A percentile compares a stretch with the other conserved stretches of the same genome.
Evolutionary conservation across 2,113 vertebrate species (phyloP).

Genomic region (Mellivora capensis): DNA sequence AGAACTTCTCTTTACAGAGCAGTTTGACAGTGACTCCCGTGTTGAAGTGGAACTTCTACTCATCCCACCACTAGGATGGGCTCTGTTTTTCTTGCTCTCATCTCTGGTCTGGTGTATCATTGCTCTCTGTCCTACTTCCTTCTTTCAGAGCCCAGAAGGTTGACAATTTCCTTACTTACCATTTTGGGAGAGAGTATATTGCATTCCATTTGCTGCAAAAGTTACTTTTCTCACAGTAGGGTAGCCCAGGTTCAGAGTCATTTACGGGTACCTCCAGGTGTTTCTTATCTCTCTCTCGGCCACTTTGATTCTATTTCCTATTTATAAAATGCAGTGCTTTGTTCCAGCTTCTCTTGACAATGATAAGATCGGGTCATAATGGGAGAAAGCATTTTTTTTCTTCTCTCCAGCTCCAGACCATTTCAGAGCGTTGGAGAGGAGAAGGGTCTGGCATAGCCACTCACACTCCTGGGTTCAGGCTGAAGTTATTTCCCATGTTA

Average conservation of each 20-base stretch:
- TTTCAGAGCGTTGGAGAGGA: neutral
- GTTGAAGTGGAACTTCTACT: neutral
- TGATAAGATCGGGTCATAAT: neutral
- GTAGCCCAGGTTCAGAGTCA: neutral
- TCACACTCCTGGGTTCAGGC: neutral
- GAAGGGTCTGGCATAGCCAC: neutral
- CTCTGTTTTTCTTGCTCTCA: neutral
- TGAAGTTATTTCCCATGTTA: neutral
- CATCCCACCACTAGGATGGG: accelerated
- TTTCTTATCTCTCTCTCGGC: neutral
- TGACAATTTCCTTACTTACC: neutral
- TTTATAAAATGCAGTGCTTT: neutral
- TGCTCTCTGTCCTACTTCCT: neutral
- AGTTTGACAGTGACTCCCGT: neutral
- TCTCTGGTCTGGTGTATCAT: neutral
- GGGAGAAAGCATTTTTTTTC: neutral
- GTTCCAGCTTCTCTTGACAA: neutral
- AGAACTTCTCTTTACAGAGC: neutral
- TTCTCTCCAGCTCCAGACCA: neutral
- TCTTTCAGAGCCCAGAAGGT: neutral
- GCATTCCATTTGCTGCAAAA: neutral
- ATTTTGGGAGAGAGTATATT: neutral
- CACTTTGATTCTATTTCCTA: neutral
- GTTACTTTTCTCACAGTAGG: neutral
- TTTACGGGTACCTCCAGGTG: neutral